Evolutionary conservation across 2,888 invertebrate species (phyloP), one percentile per base, ranked within the genome.

Genomic region (Lissonota sp.): DNA sequence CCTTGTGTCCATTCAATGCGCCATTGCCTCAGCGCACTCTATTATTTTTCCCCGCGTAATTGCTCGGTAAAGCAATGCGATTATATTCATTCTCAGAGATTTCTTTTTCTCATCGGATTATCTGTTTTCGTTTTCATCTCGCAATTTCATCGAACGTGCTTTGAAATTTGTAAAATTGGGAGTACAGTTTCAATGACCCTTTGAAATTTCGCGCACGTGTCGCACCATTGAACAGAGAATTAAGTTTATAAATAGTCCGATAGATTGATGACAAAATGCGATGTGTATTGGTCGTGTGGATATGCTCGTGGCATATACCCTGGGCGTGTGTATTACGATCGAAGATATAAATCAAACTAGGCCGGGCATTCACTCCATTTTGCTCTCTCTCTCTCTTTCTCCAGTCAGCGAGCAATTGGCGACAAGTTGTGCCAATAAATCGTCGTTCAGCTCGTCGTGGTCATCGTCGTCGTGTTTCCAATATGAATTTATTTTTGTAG

Each of bases 341-440:
- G 55, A 58, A 78, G 81, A 78, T 79, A 82, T 82, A 78, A 82
- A 82, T 82, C 81, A 82, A 78, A 74, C 62, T 71, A 63, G 71
- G 62, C 67, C 78, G 81, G 81, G 67, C 74, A 78, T 79, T 78
- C 75, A 78, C 84, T 82, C 82, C 76, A 62, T 64, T 66, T 75
- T 51, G 39, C 39, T 46, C 51, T 74, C 63, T n/a, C n/a, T n/a
- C n/a, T n/a, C 55, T 67, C 67, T 67, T 8, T 79, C 63, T 64
- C 67, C 73, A 67, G 71, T 85, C 82, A 62, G 62, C 77, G 82
- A 84, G 84, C 85, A 87, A 88, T 88, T 88, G 85, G 84, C 82
- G 85, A 82, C 85, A 82, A 86, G 84, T 87, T 86, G 84, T 85
- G 86, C 84, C 86, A 86, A 87, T 87, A 86, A 88, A 86, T 85